phyloP scores from a whole-genome alignment of 2,888 invertebrate species.

The Polydrusus tereticollis region DNA sequence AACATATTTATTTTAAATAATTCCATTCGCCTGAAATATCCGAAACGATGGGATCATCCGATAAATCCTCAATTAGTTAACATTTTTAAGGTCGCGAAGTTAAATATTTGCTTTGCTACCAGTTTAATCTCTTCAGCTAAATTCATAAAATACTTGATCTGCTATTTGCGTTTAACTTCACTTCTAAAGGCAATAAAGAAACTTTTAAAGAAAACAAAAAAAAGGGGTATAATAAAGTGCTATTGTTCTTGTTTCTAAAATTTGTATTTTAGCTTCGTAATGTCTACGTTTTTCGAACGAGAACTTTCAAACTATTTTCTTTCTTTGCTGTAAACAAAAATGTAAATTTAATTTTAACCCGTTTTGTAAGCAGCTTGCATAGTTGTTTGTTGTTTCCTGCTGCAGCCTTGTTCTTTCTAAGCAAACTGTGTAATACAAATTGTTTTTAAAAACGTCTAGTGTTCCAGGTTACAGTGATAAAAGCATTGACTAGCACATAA shows the following conservation, averaged over 20 bases:
- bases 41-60: too few species aligned
- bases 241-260: conserved; percentile 32
- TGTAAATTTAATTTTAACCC: conserved; percentile 46
- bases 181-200: conserved; percentile 16
- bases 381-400: conserved; percentile 35
- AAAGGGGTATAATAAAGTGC: conserved; percentile 32
- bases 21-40: too few species aligned
- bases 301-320: conserved; percentile 37
- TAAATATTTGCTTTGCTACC: not conserved
- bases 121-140: not conserved
- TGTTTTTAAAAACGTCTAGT: conserved; percentile 36
- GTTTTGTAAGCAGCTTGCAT: conserved; percentile 40
- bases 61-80: too few species aligned
- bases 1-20: too few species aligned
- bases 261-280: conserved; percentile 41
- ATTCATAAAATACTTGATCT: not conserved
- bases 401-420: conserved; percentile 29
- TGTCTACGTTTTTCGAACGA: conserved; percentile 22
- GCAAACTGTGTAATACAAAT: conserved; percentile 41
- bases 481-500: not conserved
- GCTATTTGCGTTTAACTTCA: not conserved
- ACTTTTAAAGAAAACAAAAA: conserved; percentile 22
- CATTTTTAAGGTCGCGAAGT: too few species aligned
- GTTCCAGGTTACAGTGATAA: not conserved
- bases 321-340: conserved; percentile 44